Evolutionary conservation across 2,113 vertebrate species (phyloP).

Genomic region (Bagarius yarrelli): DNA sequence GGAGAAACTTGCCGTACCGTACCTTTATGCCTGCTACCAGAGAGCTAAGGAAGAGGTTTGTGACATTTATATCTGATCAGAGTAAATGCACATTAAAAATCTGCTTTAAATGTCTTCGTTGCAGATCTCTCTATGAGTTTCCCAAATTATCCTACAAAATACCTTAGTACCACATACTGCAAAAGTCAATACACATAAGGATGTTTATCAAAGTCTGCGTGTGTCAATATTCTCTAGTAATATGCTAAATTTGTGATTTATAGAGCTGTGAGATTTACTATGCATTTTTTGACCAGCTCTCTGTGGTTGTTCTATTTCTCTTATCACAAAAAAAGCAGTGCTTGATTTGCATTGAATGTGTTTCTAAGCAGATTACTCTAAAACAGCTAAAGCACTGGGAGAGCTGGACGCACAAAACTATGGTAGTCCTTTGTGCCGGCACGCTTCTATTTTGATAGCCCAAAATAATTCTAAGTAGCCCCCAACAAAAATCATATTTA

Average conservation of each 20-base stretch:
- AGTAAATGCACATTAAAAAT: background rate
- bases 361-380: background rate
- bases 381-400: background rate
- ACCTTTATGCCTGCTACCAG: constrained; percentile 90
- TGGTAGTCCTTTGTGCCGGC: too few relatives aligned
- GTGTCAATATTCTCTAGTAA: background rate
- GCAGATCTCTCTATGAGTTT: background rate
- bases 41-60: constrained; percentile 91
- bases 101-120: background rate
- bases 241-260: background rate
- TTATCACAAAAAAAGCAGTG: background rate
- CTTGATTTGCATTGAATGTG: background rate
- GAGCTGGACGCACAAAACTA: too few relatives aligned
- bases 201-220: background rate
- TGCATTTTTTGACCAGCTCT: background rate
- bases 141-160: background rate
- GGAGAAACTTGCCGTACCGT: constrained; percentile 84
- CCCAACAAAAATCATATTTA: too few relatives aligned
- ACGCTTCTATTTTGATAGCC: too few relatives aligned
- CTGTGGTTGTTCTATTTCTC: background rate
- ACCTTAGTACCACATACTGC: background rate
- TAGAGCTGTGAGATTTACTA: background rate
- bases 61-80: background rate
- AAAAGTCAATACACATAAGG: background rate
- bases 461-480: too few relatives aligned